A percentile compares a stretch with the other conserved stretches of the same genome.
Evolutionary conservation across 2,113 vertebrate genomes (phyloP).

Genomic region (rat (Rattus norvegicus)): GRCr8 NC_086036.1:48497001-48497500

Average conservation of each 20-base stretch:
- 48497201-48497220: not conserved
- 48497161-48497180: not conserved
- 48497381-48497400: not conserved
- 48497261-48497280: not conserved
- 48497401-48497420: not conserved
- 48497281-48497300: no score
- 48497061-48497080: conserved; percentile 4
- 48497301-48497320: not conserved
- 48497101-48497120: not conserved
- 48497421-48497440: not conserved
- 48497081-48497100: not conserved
- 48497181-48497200: not conserved
- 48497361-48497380: not conserved
- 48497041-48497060: not conserved
- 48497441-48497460: not conserved
- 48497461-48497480: not conserved
- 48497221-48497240: not conserved
- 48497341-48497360: not conserved
- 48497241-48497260: not conserved
- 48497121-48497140: not conserved
- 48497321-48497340: not conserved
- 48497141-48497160: not conserved
- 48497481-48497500: not conserved
- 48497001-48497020: not conserved
- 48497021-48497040: not conserved